phyloP scores from a whole-genome alignment of 2,113 vertebrate genomes.

The Gallinago undulata region DNA sequence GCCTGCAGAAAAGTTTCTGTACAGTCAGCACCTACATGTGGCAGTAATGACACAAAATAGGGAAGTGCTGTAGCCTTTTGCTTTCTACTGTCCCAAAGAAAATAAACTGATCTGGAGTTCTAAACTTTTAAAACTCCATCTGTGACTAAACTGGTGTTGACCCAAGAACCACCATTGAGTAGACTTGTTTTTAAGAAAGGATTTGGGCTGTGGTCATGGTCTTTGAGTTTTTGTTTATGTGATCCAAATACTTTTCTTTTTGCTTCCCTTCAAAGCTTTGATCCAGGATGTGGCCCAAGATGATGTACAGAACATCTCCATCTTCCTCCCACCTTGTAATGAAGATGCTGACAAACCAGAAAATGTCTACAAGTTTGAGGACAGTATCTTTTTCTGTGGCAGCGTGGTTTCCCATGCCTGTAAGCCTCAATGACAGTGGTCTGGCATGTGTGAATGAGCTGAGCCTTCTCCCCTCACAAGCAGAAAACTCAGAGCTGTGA shows the following conservation, averaged over 20 bases:
- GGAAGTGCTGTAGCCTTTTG: neutral
- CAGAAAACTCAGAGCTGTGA: neutral
- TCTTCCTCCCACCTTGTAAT: slow-evolving; percentile 84
- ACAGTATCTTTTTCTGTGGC: slow-evolving; percentile 84
- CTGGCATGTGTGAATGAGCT: fast-evolving
- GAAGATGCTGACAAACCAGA: slow-evolving; percentile 76
- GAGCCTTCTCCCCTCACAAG: neutral
- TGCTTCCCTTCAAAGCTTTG: slow-evolving; percentile 73
- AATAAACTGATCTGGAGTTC: neutral
- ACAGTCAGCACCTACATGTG: neutral
- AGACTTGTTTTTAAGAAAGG: neutral
- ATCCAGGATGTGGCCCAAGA: slow-evolving; percentile 78
- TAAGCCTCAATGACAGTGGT: fast-evolving
- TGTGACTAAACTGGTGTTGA: neutral
- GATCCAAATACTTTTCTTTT: neutral
- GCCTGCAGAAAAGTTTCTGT: neutral
- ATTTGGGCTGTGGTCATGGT: neutral
- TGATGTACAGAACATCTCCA: slow-evolving; percentile 56
- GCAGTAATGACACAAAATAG: neutral
- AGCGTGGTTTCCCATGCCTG: neutral
- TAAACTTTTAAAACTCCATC: neutral
- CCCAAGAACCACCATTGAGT: neutral
- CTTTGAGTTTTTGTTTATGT: neutral
- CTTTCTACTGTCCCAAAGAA: neutral
- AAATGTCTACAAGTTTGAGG: slow-evolving; percentile 85